Evolutionary conservation across 1,140 invertebrate species (phyloP).

Genomic region (Drosophila virilis): DNA sequence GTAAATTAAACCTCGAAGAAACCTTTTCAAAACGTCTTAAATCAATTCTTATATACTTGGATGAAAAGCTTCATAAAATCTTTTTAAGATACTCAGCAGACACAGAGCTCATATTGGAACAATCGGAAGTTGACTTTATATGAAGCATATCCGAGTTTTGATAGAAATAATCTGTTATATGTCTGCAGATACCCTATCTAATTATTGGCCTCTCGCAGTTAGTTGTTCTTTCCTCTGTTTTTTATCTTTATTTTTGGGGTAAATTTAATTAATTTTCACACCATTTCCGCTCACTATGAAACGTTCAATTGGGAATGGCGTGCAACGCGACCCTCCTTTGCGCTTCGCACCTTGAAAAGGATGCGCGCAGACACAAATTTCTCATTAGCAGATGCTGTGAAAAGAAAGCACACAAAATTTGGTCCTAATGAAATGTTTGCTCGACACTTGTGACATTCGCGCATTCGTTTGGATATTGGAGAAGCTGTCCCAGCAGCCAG

Average conservation of each 20-base stretch:
- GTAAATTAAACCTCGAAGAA: too few relatives aligned
- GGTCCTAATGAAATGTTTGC: constrained; percentile 83
- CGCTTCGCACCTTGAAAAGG: constrained; percentile 62
- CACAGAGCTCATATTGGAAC: too few relatives aligned
- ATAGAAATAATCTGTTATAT: too few relatives aligned
- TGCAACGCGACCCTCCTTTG: constrained; percentile 3
- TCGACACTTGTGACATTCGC: constrained; percentile 79
- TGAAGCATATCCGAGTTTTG: too few relatives aligned
- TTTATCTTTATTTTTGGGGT: constrained; percentile 30
- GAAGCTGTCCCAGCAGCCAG: not conserved
- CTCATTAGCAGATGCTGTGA: constrained; percentile 76
- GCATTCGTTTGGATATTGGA: constrained; percentile 60
- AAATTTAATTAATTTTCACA: constrained; percentile 83
- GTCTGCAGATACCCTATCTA: not conserved
- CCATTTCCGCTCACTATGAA: constrained; percentile 58
- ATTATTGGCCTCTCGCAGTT: not conserved
- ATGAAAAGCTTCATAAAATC: too few relatives aligned
- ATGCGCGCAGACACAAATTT: constrained; percentile 71
- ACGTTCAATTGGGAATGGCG: constrained; percentile 42
- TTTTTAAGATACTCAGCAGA: too few relatives aligned
- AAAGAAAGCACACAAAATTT: constrained; percentile 68
- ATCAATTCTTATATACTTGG: too few relatives aligned
- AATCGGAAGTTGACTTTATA: too few relatives aligned
- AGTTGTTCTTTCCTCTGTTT: constrained; percentile 15
- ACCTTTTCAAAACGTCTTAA: too few relatives aligned